A percentile compares a stretch with the other conserved stretches of the same genome.
phyloP scores from a whole-genome alignment of 2,113 vertebrate genomes.

The Amphiprion ocellaris region DNA sequence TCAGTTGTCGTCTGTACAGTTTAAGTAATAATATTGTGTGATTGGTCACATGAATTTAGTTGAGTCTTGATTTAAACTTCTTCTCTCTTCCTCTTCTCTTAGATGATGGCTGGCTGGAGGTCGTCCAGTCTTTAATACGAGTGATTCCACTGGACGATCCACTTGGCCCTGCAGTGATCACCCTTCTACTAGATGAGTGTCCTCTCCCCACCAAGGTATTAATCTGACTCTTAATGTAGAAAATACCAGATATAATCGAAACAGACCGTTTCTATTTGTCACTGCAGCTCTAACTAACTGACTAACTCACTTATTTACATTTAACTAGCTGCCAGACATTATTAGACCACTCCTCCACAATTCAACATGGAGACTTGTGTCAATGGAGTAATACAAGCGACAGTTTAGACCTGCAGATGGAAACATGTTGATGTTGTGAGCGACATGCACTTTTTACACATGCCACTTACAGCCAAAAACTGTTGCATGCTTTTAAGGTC shows the following conservation, averaged over 20 bases:
- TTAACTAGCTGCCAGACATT: too few relatives aligned
- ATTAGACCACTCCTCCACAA: too few relatives aligned
- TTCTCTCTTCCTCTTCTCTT: conserved; percentile 16
- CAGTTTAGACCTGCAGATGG: too few relatives aligned
- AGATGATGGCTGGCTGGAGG: conserved; percentile 99
- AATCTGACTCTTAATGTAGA: neutral
- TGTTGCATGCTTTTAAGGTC: too few relatives aligned
- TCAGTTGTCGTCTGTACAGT: neutral
- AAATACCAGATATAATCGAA: neutral
- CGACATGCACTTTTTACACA: too few relatives aligned
- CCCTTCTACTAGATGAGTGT: conserved; percentile 96
- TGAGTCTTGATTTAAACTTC: neutral
- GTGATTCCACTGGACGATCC: conserved; percentile 99
- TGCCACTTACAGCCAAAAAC: too few relatives aligned
- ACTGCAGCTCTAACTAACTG: neutral
- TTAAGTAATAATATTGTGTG: neutral
- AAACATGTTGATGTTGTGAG: too few relatives aligned
- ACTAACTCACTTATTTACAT: too few relatives aligned
- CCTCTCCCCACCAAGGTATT: conserved; percentile 94
- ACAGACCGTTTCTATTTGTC: neutral
- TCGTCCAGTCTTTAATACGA: conserved; percentile 97
- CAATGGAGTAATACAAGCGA: too few relatives aligned
- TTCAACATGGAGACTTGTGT: too few relatives aligned
- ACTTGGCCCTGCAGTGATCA: conserved; percentile 98
- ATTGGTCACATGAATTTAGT: neutral